Conservation (phyloP, 2,797 vertebrate genomes). For the Dendrocincla fuliginosa region DNA sequence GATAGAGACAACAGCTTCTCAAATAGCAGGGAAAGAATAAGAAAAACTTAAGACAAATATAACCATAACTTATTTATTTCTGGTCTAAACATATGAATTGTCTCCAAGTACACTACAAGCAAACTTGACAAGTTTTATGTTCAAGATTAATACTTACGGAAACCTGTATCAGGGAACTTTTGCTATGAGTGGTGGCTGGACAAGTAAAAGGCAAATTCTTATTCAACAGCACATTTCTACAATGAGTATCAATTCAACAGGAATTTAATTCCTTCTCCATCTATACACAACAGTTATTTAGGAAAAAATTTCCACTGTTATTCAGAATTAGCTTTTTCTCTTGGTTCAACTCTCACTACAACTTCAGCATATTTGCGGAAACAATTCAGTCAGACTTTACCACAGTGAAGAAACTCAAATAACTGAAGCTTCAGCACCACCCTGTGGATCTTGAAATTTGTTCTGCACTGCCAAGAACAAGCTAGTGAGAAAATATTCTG, state of each 20-base stretch:
- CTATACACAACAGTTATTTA: background rate
- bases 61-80: background rate
- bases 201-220: background rate
- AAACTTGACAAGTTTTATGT: background rate
- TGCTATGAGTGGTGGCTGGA: background rate
- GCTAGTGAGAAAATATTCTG: background rate
- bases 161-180: background rate
- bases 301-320: background rate
- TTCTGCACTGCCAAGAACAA: background rate
- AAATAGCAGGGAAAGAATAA: background rate
- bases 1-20: background rate
- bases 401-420: background rate
- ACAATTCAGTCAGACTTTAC: background rate
- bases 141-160: background rate
- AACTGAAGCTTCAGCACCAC: conserved; percentile 51
- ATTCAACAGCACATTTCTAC: background rate
- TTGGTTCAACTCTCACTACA: background rate
- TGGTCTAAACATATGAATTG: background rate
- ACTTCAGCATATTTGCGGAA: background rate
- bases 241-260: background rate
- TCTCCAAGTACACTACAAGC: background rate
- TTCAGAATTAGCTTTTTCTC: background rate
- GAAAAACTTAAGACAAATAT: background rate
- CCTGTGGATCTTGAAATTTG: conserved; percentile 3
- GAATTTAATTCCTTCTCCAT: background rate